Percentiles rank a stretch among this genome's conserved stretches.
Evolutionary conservation across 2,888 invertebrate species (phyloP).

Genomic region (Drosophila prostipennis): DNA sequence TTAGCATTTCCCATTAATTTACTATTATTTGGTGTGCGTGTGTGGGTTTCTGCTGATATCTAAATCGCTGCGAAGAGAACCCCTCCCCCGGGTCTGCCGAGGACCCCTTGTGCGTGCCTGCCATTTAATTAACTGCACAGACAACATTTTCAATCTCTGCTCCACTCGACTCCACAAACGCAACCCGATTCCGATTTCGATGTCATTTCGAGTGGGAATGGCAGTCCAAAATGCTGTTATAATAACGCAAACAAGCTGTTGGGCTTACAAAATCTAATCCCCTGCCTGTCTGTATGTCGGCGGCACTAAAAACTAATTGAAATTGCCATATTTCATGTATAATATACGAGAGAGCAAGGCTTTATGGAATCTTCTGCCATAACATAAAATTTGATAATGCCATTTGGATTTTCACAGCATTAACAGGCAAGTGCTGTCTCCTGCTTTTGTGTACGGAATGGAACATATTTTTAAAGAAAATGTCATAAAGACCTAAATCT

Average conservation of each 20-base stretch:
- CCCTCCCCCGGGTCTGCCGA: neutral
- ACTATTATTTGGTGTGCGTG: constrained; percentile 6
- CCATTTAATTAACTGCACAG: constrained; percentile 64
- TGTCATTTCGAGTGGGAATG: constrained; percentile 15
- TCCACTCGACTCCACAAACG: constrained; percentile 1
- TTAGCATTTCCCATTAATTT: constrained; percentile 38
- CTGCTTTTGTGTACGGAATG: neutral
- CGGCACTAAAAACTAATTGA: constrained; percentile 55
- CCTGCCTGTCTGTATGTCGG: constrained; percentile 15
- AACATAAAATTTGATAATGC: constrained; percentile 44
- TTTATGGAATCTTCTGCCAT: constrained; percentile 12
- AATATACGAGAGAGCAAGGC: constrained; percentile 16
- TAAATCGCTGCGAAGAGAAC: constrained; percentile 31
- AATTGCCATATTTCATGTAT: constrained; percentile 52
- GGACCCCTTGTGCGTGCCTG: constrained; percentile 39
- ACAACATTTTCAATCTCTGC: constrained; percentile 44
- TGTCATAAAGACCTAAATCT: too few relatives aligned
- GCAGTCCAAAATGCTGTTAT: constrained; percentile 53
- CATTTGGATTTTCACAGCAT: constrained; percentile 42
- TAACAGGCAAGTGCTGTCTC: constrained; percentile 10
- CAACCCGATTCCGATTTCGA: constrained; percentile 16
- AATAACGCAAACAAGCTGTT: constrained; percentile 58
- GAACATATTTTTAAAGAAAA: neutral
- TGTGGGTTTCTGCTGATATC: constrained; percentile 16
- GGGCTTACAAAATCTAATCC: constrained; percentile 53